Conservation (phyloP, 2,888 invertebrate genomes). For the Drosophila diplacantha region DNA sequence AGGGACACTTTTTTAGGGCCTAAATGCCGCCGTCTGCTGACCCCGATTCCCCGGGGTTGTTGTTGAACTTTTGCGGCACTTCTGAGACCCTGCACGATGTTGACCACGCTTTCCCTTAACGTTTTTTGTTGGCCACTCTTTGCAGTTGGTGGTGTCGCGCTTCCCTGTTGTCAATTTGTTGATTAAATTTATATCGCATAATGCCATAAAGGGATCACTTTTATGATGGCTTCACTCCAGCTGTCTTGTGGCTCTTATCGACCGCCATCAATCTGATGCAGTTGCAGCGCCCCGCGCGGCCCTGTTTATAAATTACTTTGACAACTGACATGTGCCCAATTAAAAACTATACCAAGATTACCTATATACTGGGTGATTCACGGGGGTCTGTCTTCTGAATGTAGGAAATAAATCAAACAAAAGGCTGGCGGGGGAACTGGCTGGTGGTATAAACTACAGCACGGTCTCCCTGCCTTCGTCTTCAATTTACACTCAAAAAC, state of each 20-base stretch:
- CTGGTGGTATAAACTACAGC: too few relatives aligned
- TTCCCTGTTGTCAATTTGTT: constrained; percentile 18
- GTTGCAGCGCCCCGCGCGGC: constrained; percentile 6
- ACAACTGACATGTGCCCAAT: constrained; percentile 34
- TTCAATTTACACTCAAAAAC: constrained; percentile 1
- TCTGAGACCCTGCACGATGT: background rate
- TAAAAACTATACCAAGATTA: constrained; percentile 40
- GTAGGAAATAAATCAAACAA: constrained; percentile 3
- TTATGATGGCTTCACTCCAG: constrained; percentile 31
- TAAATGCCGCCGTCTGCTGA: constrained; percentile 62
- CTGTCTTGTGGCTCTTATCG: constrained; percentile 30
- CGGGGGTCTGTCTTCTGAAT: background rate
- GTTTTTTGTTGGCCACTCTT: constrained; percentile 7
- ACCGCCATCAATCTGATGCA: constrained; percentile 30
- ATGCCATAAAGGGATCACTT: constrained; percentile 34
- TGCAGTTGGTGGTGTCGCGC: background rate
- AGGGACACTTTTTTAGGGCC: constrained; percentile 27
- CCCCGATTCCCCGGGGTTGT: constrained; percentile 65
- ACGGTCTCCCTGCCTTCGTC: background rate
- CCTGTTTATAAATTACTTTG: constrained; percentile 5
- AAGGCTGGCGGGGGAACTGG: background rate
- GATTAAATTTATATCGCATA: constrained; percentile 37
- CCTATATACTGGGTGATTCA: constrained; percentile 30
- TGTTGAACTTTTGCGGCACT: constrained; percentile 29
- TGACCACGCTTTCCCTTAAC: constrained; percentile 26